A percentile compares a stretch with the other conserved stretches of the same genome.
Evolutionary conservation across 2,797 vertebrate genomes (phyloP).

Genomic region (Danio aesculapii): DNA sequence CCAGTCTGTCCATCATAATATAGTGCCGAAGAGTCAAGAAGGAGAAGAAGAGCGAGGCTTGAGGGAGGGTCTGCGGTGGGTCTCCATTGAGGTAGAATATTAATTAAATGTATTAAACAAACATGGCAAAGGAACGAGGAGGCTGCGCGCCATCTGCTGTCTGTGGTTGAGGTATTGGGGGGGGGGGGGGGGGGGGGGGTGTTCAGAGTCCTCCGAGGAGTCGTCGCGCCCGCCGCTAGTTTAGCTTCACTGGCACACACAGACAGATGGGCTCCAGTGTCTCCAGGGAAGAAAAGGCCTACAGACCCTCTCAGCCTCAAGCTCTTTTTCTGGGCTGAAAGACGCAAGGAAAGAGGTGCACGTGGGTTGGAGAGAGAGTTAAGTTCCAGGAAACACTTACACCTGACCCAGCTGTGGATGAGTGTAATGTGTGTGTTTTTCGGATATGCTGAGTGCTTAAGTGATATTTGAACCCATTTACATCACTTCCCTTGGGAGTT

Average conservation of each 20-base stretch:
- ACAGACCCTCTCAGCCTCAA: slow-evolving; percentile 84
- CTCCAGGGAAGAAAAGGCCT: slow-evolving; percentile 83
- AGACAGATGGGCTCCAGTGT: slow-evolving; percentile 89
- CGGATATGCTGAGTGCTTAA: slow-evolving; percentile 81
- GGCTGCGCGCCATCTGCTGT: slow-evolving; percentile 88
- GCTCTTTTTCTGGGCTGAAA: slow-evolving; percentile 73
- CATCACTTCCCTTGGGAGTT: slow-evolving; percentile 74
- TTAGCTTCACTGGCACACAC: slow-evolving; percentile 89
- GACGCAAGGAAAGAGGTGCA: slow-evolving; percentile 50
- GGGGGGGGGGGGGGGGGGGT: slow-evolving; percentile 78
- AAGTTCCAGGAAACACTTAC: slow-evolving; percentile 38
- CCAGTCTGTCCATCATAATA: slow-evolving; percentile 69
- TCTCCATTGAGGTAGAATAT: slow-evolving; percentile 86
- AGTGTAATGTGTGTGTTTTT: slow-evolving; percentile 77
- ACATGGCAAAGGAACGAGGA: slow-evolving; percentile 85
- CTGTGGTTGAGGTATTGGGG: slow-evolving; percentile 78
- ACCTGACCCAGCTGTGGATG: slow-evolving; percentile 80
- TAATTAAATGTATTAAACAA: slow-evolving; percentile 97
- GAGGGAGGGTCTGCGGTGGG: slow-evolving; percentile 65
- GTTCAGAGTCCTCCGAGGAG: slow-evolving; percentile 79
- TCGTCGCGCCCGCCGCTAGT: slow-evolving; percentile 83
- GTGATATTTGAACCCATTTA: slow-evolving; percentile 83
- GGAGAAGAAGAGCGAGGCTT: slow-evolving; percentile 52
- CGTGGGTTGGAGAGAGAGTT: slow-evolving; percentile 13
- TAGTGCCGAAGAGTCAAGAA: slow-evolving; percentile 39